phyloP scores from a whole-genome alignment of 2,888 invertebrate species.

The Meta bourneti region DNA sequence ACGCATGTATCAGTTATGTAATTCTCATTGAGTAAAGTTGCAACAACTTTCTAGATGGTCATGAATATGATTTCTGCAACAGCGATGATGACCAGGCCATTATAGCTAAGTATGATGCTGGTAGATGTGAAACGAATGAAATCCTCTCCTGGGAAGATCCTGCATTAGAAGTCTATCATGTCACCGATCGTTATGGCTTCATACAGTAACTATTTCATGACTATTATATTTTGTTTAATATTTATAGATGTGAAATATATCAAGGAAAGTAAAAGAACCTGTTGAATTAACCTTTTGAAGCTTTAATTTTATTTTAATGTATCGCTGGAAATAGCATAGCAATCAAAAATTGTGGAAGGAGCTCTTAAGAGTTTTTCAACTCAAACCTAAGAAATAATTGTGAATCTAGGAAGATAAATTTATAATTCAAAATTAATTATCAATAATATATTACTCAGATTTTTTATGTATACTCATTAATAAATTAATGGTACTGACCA shows the following conservation, averaged over 20 bases:
- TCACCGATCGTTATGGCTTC: slow-evolving; percentile 96
- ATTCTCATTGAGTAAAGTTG: too few relatives aligned
- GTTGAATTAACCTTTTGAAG: not conserved
- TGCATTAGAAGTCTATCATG: slow-evolving; percentile 77
- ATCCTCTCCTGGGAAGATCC: slow-evolving; percentile 83
- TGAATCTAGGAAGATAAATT: too few relatives aligned
- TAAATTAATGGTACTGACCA: too few relatives aligned
- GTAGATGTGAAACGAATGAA: slow-evolving; percentile 92
- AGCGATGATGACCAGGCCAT: slow-evolving; percentile 93
- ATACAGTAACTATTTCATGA: slow-evolving; percentile 85
- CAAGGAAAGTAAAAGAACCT: not conserved
- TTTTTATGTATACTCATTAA: too few relatives aligned
- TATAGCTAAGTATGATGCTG: slow-evolving; percentile 93
- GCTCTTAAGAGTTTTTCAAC: too few relatives aligned
- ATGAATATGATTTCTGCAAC: slow-evolving; percentile 52
- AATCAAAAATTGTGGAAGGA: too few relatives aligned
- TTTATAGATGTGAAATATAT: not conserved
- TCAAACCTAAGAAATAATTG: too few relatives aligned
- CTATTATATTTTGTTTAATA: not conserved
- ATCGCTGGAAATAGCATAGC: too few relatives aligned
- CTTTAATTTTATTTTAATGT: not conserved
- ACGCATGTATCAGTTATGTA: too few relatives aligned
- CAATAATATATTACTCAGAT: too few relatives aligned
- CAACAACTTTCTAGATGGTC: slow-evolving; percentile 46
- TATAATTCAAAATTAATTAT: too few relatives aligned